These are phyloP conservation scores for Austrofundulus limnaeus DNA, from an alignment of 2,113 vertebrate species.

Conservation along the genomic window DNA sequence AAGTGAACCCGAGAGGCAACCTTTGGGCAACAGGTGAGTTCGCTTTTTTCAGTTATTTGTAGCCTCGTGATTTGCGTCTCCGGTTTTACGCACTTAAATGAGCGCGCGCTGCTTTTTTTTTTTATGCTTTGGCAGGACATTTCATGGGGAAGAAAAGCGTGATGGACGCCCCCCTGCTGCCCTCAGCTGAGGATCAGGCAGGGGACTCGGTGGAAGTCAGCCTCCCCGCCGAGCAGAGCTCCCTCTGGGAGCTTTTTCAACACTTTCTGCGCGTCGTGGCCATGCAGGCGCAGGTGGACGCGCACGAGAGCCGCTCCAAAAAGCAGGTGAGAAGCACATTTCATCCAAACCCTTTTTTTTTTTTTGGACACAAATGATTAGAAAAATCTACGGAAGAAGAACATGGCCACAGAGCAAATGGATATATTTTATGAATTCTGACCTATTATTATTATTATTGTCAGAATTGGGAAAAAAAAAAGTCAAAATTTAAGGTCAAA, in stretches of 20 bases:
- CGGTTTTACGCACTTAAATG: background rate
- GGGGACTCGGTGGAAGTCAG: slow-evolving; percentile 34
- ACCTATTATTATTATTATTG: too few species aligned
- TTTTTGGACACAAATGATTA: too few species aligned
- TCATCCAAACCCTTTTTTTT: too few species aligned
- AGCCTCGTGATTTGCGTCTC: too few species aligned
- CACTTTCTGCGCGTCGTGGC: slow-evolving; percentile 80
- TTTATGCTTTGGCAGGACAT: slow-evolving; percentile 80
- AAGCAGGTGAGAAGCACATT: slow-evolving; percentile 74
- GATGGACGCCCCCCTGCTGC: slow-evolving; percentile 64
- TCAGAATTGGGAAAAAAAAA: too few species aligned
- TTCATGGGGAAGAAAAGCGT: slow-evolving; percentile 98
- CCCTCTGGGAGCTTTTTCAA: slow-evolving; percentile 76
- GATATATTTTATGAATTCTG: too few species aligned
- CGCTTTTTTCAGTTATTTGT: too few species aligned
- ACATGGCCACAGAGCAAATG: too few species aligned
- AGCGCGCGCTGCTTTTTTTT: background rate
- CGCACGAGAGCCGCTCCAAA: slow-evolving; percentile 58
- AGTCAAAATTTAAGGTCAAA: too few species aligned
- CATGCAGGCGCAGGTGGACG: slow-evolving; percentile 76
- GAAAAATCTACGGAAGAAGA: background rate
- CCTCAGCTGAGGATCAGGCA: slow-evolving; percentile 51
- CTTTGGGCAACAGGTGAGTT: slow-evolving; percentile 92
- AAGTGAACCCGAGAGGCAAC: slow-evolving; percentile 88
- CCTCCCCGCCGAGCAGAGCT: slow-evolving; percentile 64